Conservation (phyloP, 2,797 vertebrate genomes). For the Sylvia borin region DNA sequence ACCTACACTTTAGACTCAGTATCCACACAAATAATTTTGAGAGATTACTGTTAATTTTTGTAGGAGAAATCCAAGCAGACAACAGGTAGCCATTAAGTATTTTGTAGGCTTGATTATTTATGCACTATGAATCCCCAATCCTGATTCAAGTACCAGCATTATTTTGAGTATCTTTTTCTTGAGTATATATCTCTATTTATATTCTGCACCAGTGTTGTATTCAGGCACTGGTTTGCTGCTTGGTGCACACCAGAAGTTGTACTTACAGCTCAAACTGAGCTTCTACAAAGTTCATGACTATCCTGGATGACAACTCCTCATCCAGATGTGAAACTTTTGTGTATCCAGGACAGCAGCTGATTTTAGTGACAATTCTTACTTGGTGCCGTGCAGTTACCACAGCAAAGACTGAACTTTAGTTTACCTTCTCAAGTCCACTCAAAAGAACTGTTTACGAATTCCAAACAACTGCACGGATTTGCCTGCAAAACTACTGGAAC, state of each 20-base stretch:
- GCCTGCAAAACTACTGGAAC: background rate
- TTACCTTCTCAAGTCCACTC: background rate
- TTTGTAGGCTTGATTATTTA: background rate
- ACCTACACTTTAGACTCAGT: background rate
- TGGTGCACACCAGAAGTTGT: background rate
- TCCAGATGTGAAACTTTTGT: background rate
- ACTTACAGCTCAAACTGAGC: slow-evolving; percentile 46
- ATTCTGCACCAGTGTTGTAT: background rate
- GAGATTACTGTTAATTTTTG: background rate
- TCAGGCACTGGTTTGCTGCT: background rate
- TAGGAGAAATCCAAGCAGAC: background rate
- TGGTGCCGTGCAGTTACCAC: background rate
- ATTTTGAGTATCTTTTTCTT: background rate
- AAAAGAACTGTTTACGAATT: background rate
- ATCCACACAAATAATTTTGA: background rate
- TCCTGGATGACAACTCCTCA: background rate
- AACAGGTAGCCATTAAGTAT: background rate
- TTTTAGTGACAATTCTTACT: background rate
- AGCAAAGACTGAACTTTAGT: background rate
- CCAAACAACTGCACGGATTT: background rate
- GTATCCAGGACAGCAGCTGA: background rate
- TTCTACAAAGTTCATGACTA: background rate
- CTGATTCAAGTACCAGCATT: background rate
- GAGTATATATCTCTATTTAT: background rate
- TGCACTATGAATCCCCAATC: background rate